A percentile compares a stretch with the other conserved stretches of the same genome.
Evolutionary conservation across 2,797 vertebrate genomes (phyloP).

Genomic region (Gephyroberyx darwinii): DNA sequence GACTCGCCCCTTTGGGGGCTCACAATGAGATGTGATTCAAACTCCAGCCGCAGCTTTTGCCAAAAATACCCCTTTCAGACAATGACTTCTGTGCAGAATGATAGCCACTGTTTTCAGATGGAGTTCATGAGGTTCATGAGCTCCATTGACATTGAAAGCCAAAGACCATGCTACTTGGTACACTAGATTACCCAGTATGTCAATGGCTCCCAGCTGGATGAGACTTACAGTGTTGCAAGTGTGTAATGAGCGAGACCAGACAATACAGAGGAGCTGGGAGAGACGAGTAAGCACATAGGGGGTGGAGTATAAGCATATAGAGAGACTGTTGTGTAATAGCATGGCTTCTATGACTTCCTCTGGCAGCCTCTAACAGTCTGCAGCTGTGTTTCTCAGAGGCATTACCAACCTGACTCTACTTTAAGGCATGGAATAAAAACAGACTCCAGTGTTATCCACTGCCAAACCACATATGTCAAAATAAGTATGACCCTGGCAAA

Average conservation of each 20-base stretch:
- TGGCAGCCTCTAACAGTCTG: constrained; percentile 71
- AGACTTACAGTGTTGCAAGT: constrained; percentile 6
- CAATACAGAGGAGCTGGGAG: constrained; percentile 21
- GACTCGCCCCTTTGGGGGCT: constrained; percentile 32
- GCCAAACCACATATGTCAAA: constrained; percentile 79
- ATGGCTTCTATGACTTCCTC: constrained; percentile 75
- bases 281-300: constrained; percentile 40
- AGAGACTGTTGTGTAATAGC: constrained; percentile 68
- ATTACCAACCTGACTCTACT: constrained; percentile 73
- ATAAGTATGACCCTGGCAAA: constrained; percentile 69
- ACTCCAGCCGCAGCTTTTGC: constrained; percentile 38
- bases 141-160: constrained; percentile 23
- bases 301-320: constrained; percentile 56
- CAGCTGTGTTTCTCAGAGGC: constrained; percentile 79
- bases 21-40: constrained; percentile 55
- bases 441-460: constrained; percentile 58
- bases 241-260: constrained; percentile 21
- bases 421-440: constrained; percentile 71
- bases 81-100: constrained; percentile 20
- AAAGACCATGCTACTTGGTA: neutral
- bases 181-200: constrained; percentile 3
- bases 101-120: constrained; percentile 31
- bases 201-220: neutral
- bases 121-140: constrained; percentile 5
- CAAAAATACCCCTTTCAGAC: constrained; percentile 54